Conservation (phyloP, 2,113 vertebrate genomes). For the Raja brachyura region DNA sequence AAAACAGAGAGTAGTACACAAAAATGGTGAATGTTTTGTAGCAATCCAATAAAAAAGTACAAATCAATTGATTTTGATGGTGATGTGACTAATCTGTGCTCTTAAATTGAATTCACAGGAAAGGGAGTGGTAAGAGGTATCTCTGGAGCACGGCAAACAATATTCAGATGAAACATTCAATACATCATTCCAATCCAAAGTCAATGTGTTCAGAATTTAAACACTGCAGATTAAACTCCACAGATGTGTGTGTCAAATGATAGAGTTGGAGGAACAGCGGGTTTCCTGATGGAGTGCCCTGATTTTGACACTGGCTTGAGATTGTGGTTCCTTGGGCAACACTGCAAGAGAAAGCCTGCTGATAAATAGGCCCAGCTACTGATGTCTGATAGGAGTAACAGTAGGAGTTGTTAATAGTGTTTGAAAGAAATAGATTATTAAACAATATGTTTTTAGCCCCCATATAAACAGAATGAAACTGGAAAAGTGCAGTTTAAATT, state of each 20-base stretch:
- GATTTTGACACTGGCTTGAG: background rate
- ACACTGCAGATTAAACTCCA: background rate
- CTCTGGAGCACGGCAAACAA: too few relatives aligned
- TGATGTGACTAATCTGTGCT: too few relatives aligned
- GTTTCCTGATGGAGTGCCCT: background rate
- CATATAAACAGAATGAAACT: background rate
- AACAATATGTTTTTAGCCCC: background rate
- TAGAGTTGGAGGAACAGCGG: background rate
- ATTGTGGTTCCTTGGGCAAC: background rate
- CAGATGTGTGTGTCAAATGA: background rate
- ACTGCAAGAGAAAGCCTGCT: background rate
- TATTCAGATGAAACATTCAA: background rate
- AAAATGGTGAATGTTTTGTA: background rate
- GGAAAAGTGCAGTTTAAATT: background rate
- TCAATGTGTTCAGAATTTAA: background rate
- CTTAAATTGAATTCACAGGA: too few relatives aligned
- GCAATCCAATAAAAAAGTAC: background rate
- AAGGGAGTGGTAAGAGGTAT: too few relatives aligned
- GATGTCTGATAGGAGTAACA: background rate
- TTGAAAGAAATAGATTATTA: background rate
- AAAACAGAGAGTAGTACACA: background rate
- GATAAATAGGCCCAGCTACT: background rate
- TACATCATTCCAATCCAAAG: background rate
- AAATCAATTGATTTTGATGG: background rate
- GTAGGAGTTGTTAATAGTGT: background rate